phyloP scores from a whole-genome alignment of 1,140 invertebrate genomes.

The Brachionus manjavacas region DNA sequence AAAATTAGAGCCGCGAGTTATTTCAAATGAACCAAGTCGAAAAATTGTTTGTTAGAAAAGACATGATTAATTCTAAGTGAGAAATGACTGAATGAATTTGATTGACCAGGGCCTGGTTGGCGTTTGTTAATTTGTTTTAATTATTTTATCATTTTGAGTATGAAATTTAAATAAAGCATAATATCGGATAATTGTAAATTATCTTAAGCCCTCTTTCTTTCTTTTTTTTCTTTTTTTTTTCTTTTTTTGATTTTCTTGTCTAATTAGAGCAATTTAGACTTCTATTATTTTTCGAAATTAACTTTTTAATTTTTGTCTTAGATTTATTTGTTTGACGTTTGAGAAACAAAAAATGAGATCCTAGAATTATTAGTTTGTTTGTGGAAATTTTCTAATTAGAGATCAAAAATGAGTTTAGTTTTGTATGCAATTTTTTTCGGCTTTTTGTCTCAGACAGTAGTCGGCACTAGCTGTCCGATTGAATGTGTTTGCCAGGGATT shows the following conservation, averaged over 20 bases:
- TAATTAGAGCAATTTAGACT: background rate
- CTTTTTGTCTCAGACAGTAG: background rate
- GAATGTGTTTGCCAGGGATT: slow-evolving; percentile 71
- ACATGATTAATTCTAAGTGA: background rate
- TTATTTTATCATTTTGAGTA: background rate
- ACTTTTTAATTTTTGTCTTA: background rate
- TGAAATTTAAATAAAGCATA: background rate
- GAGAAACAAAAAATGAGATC: background rate
- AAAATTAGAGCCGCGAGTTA: background rate
- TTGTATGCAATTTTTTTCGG: background rate
- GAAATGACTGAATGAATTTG: background rate
- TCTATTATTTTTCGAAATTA: background rate
- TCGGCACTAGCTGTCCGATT: slow-evolving; percentile 65
- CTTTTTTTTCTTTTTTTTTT: background rate
- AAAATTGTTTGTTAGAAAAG: no score
- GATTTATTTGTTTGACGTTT: background rate
- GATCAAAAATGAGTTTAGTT: background rate
- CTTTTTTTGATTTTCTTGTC: background rate
- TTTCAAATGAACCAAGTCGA: background rate
- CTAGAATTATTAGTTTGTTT: background rate
- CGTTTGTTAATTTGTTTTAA: background rate
- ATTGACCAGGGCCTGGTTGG: no score
- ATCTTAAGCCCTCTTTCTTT: background rate
- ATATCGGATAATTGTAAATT: slow-evolving; percentile 17
- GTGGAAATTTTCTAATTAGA: background rate